Evolutionary conservation across 2,113 vertebrate species (phyloP).

Genomic region (Hyperoodon ampullatus): DNA sequence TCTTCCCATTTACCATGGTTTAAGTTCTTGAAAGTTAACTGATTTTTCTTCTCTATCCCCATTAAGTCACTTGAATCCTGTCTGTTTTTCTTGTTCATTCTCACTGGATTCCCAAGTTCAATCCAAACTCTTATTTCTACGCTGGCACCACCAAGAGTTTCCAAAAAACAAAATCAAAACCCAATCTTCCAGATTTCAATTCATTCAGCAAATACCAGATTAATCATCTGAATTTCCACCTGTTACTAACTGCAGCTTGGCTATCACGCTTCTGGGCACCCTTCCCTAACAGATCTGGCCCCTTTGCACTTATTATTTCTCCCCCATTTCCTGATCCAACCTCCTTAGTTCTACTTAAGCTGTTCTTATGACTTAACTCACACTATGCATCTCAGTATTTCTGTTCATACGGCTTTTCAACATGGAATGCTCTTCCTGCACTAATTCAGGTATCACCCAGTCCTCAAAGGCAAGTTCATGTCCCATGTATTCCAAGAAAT

Average conservation of each 20-base stretch:
- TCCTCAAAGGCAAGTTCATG: background rate
- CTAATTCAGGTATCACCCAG: background rate
- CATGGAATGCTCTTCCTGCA: background rate
- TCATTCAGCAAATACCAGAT: background rate
- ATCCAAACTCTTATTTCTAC: background rate
- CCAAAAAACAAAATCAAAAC: slow-evolving; percentile 5
- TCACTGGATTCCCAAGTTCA: background rate
- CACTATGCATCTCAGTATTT: background rate
- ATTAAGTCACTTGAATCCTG: background rate
- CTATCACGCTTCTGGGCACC: background rate
- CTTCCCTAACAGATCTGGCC: background rate
- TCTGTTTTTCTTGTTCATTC: slow-evolving; percentile 14
- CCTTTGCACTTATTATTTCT: background rate
- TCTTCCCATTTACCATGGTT: background rate
- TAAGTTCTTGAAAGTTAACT: slow-evolving; percentile 17
- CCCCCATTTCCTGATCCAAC: background rate
- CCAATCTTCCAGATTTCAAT: slow-evolving; percentile 2
- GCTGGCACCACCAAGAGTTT: background rate
- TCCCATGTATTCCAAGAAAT: background rate
- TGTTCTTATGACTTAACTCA: background rate
- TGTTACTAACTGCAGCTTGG: background rate
- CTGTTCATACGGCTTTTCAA: slow-evolving; percentile 18
- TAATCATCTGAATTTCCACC: background rate
- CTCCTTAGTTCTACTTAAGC: background rate
- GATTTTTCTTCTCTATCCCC: background rate